phyloP scores from a whole-genome alignment of 2,797 vertebrate species.

The Enteromius paludinosus region DNA sequence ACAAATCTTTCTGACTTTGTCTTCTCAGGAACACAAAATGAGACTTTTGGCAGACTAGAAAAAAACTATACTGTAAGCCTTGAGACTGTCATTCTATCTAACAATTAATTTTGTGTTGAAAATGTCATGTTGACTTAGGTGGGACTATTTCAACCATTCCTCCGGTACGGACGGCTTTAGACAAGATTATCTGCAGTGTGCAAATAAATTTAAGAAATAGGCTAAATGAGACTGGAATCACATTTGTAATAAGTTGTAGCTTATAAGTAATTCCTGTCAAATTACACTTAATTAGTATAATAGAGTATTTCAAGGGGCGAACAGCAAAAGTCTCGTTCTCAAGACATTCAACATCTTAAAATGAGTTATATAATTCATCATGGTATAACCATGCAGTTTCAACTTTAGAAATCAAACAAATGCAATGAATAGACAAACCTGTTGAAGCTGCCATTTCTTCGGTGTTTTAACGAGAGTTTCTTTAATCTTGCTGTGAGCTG shows the following conservation, averaged over 20 bases:
- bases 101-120: background rate
- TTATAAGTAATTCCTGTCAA: background rate
- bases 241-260: background rate
- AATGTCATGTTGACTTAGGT: background rate
- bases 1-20: background rate
- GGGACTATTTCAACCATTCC: too few relatives aligned
- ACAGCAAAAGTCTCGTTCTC: background rate
- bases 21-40: background rate
- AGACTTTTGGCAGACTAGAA: background rate
- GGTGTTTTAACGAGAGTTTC: slow-evolving; percentile 39
- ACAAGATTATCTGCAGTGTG: background rate
- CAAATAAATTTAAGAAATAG: background rate
- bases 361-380: background rate
- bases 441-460: slow-evolving; percentile 74
- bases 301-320: background rate
- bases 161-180: background rate
- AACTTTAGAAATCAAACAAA: background rate
- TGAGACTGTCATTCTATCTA: background rate
- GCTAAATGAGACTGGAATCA: background rate
- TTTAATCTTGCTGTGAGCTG: slow-evolving; percentile 50
- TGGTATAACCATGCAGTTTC: background rate
- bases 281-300: background rate
- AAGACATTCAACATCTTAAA: background rate
- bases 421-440: slow-evolving; percentile 70
- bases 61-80: background rate